Evolutionary conservation across 1,140 invertebrate species (phyloP).

Genomic region (Drosophila repleta): DNA sequence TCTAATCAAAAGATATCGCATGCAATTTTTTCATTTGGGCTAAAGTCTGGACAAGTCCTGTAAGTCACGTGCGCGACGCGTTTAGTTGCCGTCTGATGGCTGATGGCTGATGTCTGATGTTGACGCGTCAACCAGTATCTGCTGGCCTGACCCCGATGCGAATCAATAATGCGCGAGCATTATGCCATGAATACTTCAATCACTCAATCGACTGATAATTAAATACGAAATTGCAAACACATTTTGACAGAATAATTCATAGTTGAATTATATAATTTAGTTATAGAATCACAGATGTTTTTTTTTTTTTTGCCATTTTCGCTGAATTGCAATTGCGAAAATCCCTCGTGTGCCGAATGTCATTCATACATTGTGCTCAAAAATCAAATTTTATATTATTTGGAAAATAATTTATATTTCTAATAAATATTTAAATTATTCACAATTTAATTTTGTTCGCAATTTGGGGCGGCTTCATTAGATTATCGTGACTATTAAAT

Average conservation of each 20-base stretch:
- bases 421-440: neutral
- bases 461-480: too few relatives aligned
- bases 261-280: neutral
- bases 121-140: constrained; percentile 6
- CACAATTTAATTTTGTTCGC: neutral
- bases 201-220: neutral
- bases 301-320: neutral
- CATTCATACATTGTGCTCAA: neutral
- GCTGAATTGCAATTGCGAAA: neutral
- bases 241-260: neutral
- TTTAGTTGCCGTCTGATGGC: constrained; percentile 34
- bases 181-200: constrained; percentile 6
- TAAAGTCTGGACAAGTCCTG: constrained; percentile 36
- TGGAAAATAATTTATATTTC: neutral
- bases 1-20: constrained; percentile 71
- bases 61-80: constrained; percentile 56
- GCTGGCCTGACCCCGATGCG: neutral
- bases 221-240: neutral
- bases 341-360: neutral
- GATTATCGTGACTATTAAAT: neutral
- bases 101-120: constrained; percentile 29
- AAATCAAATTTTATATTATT: neutral
- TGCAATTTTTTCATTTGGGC: constrained; percentile 49
- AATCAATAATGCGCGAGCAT: constrained; percentile 16
- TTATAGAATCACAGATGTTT: neutral